Evolutionary conservation across 2,797 vertebrate species (phyloP), one percentile per base, ranked within the genome.

Genomic region (Rhinatrema bivittatum): DNA sequence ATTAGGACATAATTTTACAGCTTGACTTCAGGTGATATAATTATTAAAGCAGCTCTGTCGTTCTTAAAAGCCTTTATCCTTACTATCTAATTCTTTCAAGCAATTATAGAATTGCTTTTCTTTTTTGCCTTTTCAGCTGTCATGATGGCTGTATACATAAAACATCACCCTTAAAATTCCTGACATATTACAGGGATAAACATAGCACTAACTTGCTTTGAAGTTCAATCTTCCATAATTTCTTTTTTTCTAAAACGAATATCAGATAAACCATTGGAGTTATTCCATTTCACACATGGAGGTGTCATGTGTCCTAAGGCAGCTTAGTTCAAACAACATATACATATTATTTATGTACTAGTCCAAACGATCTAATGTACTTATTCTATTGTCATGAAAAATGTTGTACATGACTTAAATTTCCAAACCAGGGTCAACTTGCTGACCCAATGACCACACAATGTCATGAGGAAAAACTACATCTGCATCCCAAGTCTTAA

Each of bases 71-170:
- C 39, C 58, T 81, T 72, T 65, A 56, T 74, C 62, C 3, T 3
- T 48, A 46, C 33, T 61, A 70, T 67, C 72, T 68, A 56, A 61
- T 72, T 79, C 65, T 71, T 72, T 66, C 64, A 74, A 74, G 74
- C 68, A 83, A 76, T 72, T 72, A 68, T 60, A 62, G 78, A 81
- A 79, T 62, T 76, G 72, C 63, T 77, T 82, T 76, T 65, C 65
- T 76, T 68, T 68, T 68, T 23, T 61, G 68, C 50, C 69, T 77
- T 76, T 81, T 76, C 74, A 79, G 78, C 72, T 77, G 75, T 74
- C 65, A 65, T 53, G 62, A 80, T 68, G 72, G 78, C 53, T 75
- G 62, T 75, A 78, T 78, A 79, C 51, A 72, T 66, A 78, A 78
- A 80, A 80, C 69, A 72, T 36, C 60, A 59, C 49, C 74, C 62